These are phyloP conservation scores for Nannoperca obscura DNA, from an alignment of 2,797 vertebrate genomes.

Conservation along the genomic window DNA sequence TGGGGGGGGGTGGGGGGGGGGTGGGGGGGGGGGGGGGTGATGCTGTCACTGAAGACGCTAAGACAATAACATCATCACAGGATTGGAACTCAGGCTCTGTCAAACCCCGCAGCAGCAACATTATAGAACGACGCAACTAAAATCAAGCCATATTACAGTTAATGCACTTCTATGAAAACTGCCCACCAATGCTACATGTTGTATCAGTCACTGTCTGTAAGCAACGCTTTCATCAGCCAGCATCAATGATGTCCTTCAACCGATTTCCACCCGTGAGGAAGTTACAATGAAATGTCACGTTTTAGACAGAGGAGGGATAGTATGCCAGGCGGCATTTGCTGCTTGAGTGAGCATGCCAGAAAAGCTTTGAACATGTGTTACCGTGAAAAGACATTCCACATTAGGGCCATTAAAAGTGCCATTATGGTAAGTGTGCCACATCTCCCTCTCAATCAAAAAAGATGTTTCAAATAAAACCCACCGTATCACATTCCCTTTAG, in stretches of 20 bases:
- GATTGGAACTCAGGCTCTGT: conserved; percentile 17
- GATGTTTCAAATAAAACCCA: conserved; percentile 61
- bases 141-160: neutral
- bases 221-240: conserved; percentile 25
- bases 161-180: neutral
- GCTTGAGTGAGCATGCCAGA: conserved; percentile 55
- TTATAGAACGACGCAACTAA: conserved; percentile 13
- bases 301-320: conserved; percentile 54
- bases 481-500: conserved; percentile 64
- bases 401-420: conserved; percentile 62
- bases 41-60: conserved; percentile 49
- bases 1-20: too few species aligned
- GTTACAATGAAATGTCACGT: conserved; percentile 44
- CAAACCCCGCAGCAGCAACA: conserved; percentile 11
- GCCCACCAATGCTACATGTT: neutral
- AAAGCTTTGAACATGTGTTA: conserved; percentile 74
- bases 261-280: conserved; percentile 4
- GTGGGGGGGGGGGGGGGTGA: conserved; percentile 8
- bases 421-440: conserved; percentile 59
- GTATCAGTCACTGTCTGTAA: conserved; percentile 31
- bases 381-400: conserved; percentile 62
- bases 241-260: conserved; percentile 17
- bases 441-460: conserved; percentile 63
- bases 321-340: conserved; percentile 61
- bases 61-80: conserved; percentile 55